Conservation (phyloP, 2,113 vertebrate genomes). For the Clupea harengus region DNA sequence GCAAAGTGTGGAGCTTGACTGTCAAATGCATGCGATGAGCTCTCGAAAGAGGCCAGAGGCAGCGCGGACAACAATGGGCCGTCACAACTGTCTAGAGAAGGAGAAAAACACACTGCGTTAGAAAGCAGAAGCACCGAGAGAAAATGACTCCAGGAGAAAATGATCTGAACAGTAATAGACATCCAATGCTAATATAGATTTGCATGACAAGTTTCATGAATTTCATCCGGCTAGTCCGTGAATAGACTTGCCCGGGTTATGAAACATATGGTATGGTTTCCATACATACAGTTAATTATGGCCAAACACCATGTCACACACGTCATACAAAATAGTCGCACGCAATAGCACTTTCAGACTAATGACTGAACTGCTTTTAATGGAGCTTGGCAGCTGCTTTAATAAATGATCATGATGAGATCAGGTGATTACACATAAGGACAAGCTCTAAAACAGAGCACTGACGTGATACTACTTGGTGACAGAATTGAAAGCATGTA, state of each 20-base stretch:
- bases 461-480: neutral
- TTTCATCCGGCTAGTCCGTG: neutral
- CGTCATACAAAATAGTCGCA: neutral
- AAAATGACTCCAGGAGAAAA: neutral
- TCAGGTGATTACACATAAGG: neutral
- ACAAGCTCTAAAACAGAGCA: neutral
- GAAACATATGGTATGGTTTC: neutral
- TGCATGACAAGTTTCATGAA: no score
- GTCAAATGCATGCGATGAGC: conserved; percentile 86
- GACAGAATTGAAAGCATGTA: neutral
- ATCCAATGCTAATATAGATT: neutral
- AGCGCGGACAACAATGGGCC: conserved; percentile 77
- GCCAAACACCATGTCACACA: neutral
- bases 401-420: neutral
- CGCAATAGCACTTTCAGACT: neutral
- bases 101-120: neutral
- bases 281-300: neutral
- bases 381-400: neutral
- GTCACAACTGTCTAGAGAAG: conserved; percentile 85
- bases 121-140: neutral
- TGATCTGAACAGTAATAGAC: neutral
- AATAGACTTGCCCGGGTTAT: no score
- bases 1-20: conserved; percentile 84
- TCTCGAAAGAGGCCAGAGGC: conserved; percentile 83
- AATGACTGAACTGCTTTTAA: neutral